phyloP scores from a whole-genome alignment of 2,888 invertebrate species.

The Diarsia dahlii region DNA sequence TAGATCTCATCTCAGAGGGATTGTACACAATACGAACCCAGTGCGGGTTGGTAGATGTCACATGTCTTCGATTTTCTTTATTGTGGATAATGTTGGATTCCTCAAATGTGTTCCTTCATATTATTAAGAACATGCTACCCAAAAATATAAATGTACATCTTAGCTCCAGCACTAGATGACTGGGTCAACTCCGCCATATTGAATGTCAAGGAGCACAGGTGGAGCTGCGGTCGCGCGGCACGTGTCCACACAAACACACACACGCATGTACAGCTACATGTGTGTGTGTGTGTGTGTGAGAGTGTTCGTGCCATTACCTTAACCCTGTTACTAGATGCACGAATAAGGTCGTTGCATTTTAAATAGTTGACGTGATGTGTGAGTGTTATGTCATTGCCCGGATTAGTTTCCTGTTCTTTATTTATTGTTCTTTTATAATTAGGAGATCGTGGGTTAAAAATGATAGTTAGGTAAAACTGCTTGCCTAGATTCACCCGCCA shows the following conservation, averaged over 20 bases:
- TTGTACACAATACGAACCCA: not conserved
- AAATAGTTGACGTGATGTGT: slow-evolving; percentile 17
- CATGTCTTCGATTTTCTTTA: not conserved
- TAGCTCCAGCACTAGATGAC: not conserved
- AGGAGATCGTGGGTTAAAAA: too few species aligned
- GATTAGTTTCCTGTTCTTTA: slow-evolving; percentile 9
- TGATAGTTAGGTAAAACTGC: too few species aligned
- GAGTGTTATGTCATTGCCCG: slow-evolving; percentile 12
- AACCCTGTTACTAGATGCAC: slow-evolving; percentile 48
- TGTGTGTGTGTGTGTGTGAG: slow-evolving; percentile 11
- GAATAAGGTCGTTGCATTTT: slow-evolving; percentile 33
- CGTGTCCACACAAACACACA: slow-evolving; percentile 16
- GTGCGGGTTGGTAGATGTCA: not conserved
- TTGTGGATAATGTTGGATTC: not conserved
- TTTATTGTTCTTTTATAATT: too few species aligned
- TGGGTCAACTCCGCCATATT: slow-evolving; percentile 48
- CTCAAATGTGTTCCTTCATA: not conserved
- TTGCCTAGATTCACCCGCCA: too few species aligned
- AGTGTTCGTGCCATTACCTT: slow-evolving; percentile 47
- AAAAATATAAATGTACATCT: slow-evolving; percentile 2
- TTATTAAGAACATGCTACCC: not conserved
- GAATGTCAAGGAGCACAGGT: slow-evolving; percentile 63
- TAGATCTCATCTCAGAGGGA: not conserved
- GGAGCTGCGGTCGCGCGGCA: slow-evolving; percentile 63
- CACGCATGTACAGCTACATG: not conserved